A percentile compares a stretch with the other conserved stretches of the same genome.
Conservation (phyloP, 2,797 vertebrate genomes). For the Zalophus californianus region DNA sequence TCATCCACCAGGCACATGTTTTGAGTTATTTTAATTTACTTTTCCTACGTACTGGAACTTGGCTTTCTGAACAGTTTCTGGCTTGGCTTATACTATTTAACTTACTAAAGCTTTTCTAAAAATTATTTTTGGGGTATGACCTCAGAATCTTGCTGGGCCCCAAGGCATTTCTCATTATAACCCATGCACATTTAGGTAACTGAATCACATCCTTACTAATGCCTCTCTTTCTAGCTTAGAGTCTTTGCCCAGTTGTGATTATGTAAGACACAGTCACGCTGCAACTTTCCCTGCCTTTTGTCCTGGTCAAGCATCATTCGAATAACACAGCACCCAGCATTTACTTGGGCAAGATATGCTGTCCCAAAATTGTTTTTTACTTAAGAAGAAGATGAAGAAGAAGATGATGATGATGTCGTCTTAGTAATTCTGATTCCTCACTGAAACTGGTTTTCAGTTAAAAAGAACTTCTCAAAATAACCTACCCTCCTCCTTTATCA, state of each 20-base stretch:
- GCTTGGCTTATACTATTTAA: not conserved
- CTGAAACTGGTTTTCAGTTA: not conserved
- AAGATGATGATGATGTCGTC: not conserved
- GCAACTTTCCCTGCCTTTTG: not conserved
- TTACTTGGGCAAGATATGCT: not conserved
- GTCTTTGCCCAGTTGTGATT: not conserved
- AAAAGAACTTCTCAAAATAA: conserved; percentile 43
- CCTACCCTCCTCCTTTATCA: not conserved
- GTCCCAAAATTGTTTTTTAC: not conserved
- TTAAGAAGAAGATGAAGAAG: not conserved
- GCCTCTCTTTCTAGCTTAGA: not conserved
- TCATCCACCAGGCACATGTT: not conserved
- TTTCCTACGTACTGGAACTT: not conserved
- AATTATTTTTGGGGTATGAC: not conserved
- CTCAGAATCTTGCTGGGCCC: not conserved
- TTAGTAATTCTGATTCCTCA: not conserved
- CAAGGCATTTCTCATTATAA: not conserved
- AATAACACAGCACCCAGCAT: not conserved
- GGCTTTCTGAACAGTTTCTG: not conserved
- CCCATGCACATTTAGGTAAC: not conserved
- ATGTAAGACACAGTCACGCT: not conserved
- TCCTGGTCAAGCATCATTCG: not conserved
- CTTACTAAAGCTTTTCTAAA: not conserved
- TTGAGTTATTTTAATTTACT: not conserved
- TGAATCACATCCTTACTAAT: not conserved